Conservation (phyloP, 2,797 vertebrate species). For the Selene dorsalis region DNA sequence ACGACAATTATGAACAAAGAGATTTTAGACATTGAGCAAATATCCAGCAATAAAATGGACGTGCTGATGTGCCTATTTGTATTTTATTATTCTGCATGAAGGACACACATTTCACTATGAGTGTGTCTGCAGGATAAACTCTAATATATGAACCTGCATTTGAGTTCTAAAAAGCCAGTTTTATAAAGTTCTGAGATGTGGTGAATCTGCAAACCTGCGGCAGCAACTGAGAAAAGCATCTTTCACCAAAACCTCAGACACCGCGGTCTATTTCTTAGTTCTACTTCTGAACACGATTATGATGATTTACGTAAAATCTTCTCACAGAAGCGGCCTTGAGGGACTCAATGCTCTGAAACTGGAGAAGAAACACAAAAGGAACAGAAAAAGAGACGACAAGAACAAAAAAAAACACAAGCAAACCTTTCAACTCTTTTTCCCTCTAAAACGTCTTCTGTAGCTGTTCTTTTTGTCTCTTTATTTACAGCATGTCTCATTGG, state of each 20-base stretch:
- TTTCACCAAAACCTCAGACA: constrained; percentile 29
- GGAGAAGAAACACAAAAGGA: neutral
- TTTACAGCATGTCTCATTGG: constrained; percentile 25
- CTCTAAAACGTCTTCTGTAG: neutral
- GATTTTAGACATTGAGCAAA: constrained; percentile 55
- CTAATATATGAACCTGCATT: neutral
- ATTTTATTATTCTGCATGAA: constrained; percentile 23
- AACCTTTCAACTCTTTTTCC: neutral
- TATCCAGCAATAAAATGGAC: constrained; percentile 22
- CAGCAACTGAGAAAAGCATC: constrained; percentile 46
- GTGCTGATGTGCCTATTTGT: constrained; percentile 16
- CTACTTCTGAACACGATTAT: constrained; percentile 11
- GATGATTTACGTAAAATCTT: neutral
- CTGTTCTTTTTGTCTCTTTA: neutral
- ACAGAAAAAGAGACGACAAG: neutral
- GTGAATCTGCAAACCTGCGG: constrained; percentile 31
- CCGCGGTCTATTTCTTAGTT: constrained; percentile 9
- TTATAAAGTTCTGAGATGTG: constrained; percentile 21
- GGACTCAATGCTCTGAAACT: neutral
- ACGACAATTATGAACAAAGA: constrained; percentile 53
- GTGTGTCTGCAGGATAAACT: constrained; percentile 13
- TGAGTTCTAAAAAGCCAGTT: constrained; percentile 14
- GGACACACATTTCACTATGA: constrained; percentile 8
- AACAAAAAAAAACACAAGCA: neutral
- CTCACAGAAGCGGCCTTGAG: neutral